Conservation (phyloP, 2,888 invertebrate species). For the Clistopyga incitator region DNA sequence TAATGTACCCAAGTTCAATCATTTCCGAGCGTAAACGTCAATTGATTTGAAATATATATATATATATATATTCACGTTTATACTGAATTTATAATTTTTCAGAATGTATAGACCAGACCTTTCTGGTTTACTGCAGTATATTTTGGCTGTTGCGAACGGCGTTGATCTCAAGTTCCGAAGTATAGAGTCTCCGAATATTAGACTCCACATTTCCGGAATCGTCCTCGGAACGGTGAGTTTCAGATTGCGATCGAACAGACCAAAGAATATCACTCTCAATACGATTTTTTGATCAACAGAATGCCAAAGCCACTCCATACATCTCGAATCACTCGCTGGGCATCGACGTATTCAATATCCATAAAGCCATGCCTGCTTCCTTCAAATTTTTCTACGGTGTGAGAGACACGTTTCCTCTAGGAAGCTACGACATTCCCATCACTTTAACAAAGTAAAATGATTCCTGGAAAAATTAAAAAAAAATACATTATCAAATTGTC, state of each 20-base stretch:
- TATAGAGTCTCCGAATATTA: conserved; percentile 54
- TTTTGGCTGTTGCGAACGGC: conserved; percentile 53
- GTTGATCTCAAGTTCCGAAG: conserved; percentile 64
- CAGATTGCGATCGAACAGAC: neutral
- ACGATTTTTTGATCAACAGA: neutral
- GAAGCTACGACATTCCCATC: conserved; percentile 39
- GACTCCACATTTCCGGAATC: conserved; percentile 63
- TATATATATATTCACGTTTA: neutral
- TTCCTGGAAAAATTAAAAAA: neutral
- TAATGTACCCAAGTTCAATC: no score
- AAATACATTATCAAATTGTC: neutral
- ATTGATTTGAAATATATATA: no score
- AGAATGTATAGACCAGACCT: conserved; percentile 25
- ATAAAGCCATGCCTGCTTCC: neutral
- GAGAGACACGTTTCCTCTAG: conserved; percentile 36
- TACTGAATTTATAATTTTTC: neutral
- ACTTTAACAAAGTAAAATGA: conserved; percentile 49
- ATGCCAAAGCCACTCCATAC: conserved; percentile 19
- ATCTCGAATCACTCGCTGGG: neutral
- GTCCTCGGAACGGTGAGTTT: conserved; percentile 52
- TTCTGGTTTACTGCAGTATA: conserved; percentile 39
- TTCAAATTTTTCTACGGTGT: conserved; percentile 11
- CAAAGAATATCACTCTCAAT: neutral
- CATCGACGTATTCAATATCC: neutral
- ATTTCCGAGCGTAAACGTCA: no score